Percentiles rank a stretch among this genome's conserved stretches.
Conservation (phyloP, 2,888 invertebrate genomes). For the Mactromeris polynyma region DNA sequence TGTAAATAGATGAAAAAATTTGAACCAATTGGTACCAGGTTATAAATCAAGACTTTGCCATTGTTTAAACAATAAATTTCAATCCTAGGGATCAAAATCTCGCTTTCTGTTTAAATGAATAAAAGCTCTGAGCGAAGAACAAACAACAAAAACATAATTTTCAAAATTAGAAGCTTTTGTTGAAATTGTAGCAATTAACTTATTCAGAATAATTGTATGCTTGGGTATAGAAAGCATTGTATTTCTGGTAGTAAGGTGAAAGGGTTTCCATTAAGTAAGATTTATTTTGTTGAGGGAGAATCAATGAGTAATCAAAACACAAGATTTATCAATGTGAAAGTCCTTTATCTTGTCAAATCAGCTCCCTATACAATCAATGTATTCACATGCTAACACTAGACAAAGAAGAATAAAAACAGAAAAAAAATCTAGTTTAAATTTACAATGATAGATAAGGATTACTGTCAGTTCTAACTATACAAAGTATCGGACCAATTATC, state of each 20-base stretch:
- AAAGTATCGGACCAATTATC: not conserved
- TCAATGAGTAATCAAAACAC: conserved; percentile 2
- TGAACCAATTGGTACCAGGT: conserved; percentile 13
- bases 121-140: not conserved
- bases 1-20: conserved; percentile 24
- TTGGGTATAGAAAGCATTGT: not conserved
- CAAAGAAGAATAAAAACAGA: not conserved
- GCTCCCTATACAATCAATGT: not conserved
- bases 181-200: conserved; percentile 25
- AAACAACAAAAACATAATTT: conserved; percentile 24
- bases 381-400: not conserved
- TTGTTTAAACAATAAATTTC: conserved; percentile 33
- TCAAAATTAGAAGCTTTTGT: conserved; percentile 13
- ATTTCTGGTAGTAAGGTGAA: not conserved
- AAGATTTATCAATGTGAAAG: not conserved
- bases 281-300: not conserved
- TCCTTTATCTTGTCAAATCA: not conserved
- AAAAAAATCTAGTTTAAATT: not conserved
- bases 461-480: not conserved
- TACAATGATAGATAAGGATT: not conserved
- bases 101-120: conserved; percentile 23
- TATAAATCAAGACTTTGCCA: conserved; percentile 23
- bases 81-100: conserved; percentile 8
- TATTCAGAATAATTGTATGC: not conserved
- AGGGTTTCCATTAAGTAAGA: not conserved